Evolutionary conservation across 2,113 vertebrate species (phyloP).

Genomic region (Podilymbus podiceps): DNA sequence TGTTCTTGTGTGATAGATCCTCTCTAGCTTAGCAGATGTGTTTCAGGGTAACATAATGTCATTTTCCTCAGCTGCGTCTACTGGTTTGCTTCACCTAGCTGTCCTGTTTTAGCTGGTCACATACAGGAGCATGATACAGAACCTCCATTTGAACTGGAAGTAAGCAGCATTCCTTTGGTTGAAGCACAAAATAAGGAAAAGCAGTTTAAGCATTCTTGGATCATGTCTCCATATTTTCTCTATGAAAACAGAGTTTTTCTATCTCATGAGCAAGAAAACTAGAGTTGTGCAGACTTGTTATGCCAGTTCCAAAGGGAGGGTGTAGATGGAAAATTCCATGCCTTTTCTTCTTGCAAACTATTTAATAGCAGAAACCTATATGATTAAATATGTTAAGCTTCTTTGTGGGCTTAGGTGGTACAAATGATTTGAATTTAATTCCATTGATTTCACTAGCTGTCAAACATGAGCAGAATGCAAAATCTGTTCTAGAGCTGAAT

Average conservation of each 20-base stretch:
- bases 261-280: neutral
- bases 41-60: neutral
- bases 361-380: neutral
- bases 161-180: neutral
- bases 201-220: neutral
- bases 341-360: neutral
- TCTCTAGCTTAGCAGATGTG: neutral
- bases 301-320: neutral
- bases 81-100: neutral
- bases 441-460: neutral
- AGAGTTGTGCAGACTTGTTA: neutral
- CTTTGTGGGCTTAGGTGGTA: neutral
- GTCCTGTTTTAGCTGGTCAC: neutral
- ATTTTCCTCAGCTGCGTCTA: neutral
- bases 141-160: neutral
- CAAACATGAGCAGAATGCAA: neutral
- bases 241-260: neutral
- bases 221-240: neutral
- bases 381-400: constrained; percentile 24
- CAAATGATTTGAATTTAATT: neutral
- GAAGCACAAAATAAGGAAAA: neutral
- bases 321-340: neutral
- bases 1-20: neutral
- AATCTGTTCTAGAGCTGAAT: neutral
- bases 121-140: neutral